Evolutionary conservation across 1,140 invertebrate species (phyloP), one percentile per base, ranked within the genome.

Genomic region (Brachionus paranguensis): DNA sequence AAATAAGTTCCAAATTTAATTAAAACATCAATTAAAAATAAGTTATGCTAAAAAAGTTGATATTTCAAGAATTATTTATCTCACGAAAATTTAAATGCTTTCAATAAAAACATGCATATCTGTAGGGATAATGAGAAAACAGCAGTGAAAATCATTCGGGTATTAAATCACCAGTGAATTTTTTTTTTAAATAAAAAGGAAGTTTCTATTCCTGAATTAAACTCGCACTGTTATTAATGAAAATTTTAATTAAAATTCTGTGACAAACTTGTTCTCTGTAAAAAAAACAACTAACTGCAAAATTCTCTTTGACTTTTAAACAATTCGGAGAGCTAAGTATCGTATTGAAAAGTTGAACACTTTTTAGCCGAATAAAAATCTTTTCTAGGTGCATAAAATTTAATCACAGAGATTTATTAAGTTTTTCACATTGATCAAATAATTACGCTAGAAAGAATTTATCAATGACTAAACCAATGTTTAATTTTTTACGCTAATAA

Each of bases 11-110:
- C 53, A 60, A 60, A 24, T 60, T 60, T 60, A 60, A 60, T 60
- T 60, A 60, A 60, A 60, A 60, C 53, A 60, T 60, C 53, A 60
- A 60, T 60, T 60, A 60, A 60, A 60, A 60, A 60, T 60, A 60
- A 60, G 53, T 60, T 60, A 60, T 60, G 53, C 20, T 24, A 60
- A 60, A 60, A 60, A 24, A 60, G 53, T 60, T 60, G 53, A 20
- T 60, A 60, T 60, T 60, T 60, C 47, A 53, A 10, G 53, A 60
- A 60, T 60, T 60, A 60, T 24, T 60, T 60, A 60, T 60, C 53
- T 27, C 53, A 60, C 53, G 53, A 60, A 60, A 60, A 60, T 17
- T 60, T 60, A 27, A 60, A 24, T 24, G 17, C 53, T 60, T 47
- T 47, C 45, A 11, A 47, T 20, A 60, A 60, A 20, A 60, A 60